Base-by-base conservation (phyloP, 2,888 invertebrate species). In the Melitaea athalia region DNA sequence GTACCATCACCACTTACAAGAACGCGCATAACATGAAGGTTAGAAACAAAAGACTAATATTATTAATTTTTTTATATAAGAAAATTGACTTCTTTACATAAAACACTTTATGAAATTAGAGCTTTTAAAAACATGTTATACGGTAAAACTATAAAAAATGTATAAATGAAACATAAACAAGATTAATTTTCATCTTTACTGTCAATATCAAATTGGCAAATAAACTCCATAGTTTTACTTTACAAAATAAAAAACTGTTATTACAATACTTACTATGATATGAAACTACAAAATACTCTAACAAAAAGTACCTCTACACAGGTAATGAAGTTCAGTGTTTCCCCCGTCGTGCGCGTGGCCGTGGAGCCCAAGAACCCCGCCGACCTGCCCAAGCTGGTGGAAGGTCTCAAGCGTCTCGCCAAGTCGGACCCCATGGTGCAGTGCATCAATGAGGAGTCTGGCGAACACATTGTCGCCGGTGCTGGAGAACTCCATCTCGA, bases 371-470 rank as follows among this genome's bases (percentile, higher is more conserved):
- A 99, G 94, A 99, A 99, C 91, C 98, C 99, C 17, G 98, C 99
- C 67, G 99, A 99, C 93, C 94, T 99, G 91, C 99, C 99, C 78
- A 99, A 99, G 93, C 94, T 99, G 81, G 99, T 99, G 69, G 99
- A 99, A 95, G 97, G 99, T 87, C 95, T 99, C 73, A 99, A 99
- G 94, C 98, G 99, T 93, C 94, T 99, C 84, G 98, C 99, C 85
- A 99, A 99, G 93, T 99, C 99, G 68, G 99, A 99, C 95, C 99
- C 99, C 95, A 99, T 99, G 99, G 99, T 99, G 78, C 98, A 99
- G 94, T 99, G 99, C 94, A 98, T 98, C 93, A 99, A 98, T 91
- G 99, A 99, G 94, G 99, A 99, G 93, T 99, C 99, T 71, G 99
- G 99, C 75, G 99, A 99, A 91, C 99, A 99, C 93, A 99, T 99